Evolutionary conservation across 2,888 invertebrate species (phyloP).

Genomic region (Amorpha juglandis): DNA sequence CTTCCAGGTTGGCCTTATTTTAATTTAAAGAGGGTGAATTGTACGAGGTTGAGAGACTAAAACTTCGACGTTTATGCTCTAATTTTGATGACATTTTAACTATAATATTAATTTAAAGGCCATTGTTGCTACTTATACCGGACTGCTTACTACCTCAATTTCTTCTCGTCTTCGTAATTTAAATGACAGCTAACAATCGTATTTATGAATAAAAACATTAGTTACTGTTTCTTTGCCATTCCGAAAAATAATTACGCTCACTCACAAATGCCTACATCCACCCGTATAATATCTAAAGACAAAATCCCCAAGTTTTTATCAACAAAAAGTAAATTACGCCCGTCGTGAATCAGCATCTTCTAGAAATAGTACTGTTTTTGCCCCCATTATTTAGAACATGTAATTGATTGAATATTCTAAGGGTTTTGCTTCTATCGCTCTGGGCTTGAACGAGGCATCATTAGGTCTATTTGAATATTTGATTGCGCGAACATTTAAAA

Average conservation of each 20-base stretch:
- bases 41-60: too few species aligned
- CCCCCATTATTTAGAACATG: neutral
- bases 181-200: neutral
- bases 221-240: neutral
- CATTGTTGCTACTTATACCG: neutral
- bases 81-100: too few species aligned
- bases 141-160: too few species aligned
- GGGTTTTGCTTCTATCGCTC: neutral
- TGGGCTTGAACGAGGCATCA: neutral
- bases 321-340: conserved; percentile 18
- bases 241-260: neutral
- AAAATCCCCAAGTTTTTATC: neutral
- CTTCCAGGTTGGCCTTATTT: too few species aligned
- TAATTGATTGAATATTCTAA: neutral
- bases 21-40: too few species aligned
- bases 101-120: too few species aligned
- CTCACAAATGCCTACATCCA: neutral
- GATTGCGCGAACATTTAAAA: too few species aligned
- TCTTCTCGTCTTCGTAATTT: neutral
- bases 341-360: conserved; percentile 10
- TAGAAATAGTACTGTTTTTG: neutral
- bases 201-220: neutral
- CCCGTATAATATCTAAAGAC: conserved; percentile 1
- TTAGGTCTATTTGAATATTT: neutral
- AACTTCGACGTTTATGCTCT: too few species aligned